Evolutionary conservation across 2,888 invertebrate species (phyloP).

Genomic region (Nudaria mundana): DNA sequence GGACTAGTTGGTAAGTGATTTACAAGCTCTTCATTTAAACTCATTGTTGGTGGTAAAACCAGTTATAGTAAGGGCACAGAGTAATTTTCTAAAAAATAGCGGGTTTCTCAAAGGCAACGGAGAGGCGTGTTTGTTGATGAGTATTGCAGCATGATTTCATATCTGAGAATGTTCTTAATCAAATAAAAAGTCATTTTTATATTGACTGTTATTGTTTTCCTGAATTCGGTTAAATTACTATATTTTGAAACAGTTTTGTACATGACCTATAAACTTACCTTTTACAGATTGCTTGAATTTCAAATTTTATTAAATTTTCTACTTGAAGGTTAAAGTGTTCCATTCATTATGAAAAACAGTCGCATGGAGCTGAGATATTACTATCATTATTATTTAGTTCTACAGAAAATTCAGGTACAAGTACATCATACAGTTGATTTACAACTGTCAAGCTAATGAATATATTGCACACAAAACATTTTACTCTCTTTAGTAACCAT

Average conservation of each 20-base stretch:
- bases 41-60: conserved; percentile 22
- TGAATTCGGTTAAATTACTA: too few species aligned
- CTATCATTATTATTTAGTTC: neutral
- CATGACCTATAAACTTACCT: too few species aligned
- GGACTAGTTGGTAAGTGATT: conserved; percentile 46
- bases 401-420: conserved; percentile 15
- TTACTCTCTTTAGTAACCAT: conserved; percentile 38
- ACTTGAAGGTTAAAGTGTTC: too few species aligned
- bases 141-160: too few species aligned
- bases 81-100: neutral
- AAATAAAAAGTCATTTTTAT: too few species aligned
- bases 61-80: conserved; percentile 15
- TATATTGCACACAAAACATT: conserved; percentile 20
- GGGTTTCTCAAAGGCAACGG: neutral
- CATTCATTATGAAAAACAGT: too few species aligned
- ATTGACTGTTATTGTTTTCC: too few species aligned
- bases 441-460: conserved; percentile 16
- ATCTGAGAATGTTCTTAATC: too few species aligned
- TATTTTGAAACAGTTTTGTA: too few species aligned
- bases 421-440: conserved; percentile 16
- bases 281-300: too few species aligned
- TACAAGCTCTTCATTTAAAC: conserved; percentile 45
- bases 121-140: neutral
- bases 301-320: too few species aligned
- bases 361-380: too few species aligned